A percentile compares a stretch with the other conserved stretches of the same genome.
These are phyloP conservation scores for Leptopilina myrica DNA, from an alignment of 2,888 invertebrate species.

Conservation along the genomic window DNA sequence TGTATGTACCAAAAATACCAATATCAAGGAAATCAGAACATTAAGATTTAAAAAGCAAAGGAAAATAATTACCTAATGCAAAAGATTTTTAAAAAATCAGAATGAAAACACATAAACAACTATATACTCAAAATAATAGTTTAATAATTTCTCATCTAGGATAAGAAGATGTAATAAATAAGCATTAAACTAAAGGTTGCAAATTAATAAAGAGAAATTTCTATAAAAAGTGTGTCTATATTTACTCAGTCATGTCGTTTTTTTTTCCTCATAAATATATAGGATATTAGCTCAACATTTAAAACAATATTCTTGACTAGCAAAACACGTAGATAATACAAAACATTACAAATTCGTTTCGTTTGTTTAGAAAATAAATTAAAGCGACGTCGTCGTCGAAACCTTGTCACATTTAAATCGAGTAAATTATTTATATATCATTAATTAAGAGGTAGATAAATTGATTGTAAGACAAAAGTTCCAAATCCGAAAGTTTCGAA, in stretches of 20 bases:
- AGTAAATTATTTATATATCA: neutral
- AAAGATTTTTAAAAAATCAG: conserved; percentile 30
- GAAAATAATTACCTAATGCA: conserved; percentile 46
- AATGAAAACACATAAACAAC: no score
- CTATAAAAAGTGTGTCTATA: conserved; percentile 62
- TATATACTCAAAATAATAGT: neutral
- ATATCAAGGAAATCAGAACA: conserved; percentile 32
- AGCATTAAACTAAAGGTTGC: conserved; percentile 44
- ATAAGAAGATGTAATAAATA: neutral
- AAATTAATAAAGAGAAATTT: conserved; percentile 57
- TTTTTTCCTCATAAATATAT: neutral
- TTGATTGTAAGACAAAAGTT: neutral
- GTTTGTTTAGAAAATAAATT: no score
- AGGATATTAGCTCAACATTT: neutral
- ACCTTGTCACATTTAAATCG: no score
- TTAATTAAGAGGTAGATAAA: conserved; percentile 15
- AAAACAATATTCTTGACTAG: conserved; percentile 9
- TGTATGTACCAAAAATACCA: neutral
- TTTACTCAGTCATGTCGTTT: conserved; percentile 50
- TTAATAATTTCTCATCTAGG: no score
- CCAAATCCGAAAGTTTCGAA: no score
- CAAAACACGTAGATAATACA: neutral
- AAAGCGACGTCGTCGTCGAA: no score
- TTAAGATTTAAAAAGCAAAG: conserved; percentile 43
- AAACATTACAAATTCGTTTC: no score